Conservation (phyloP, 2,888 invertebrate genomes). For the Hydropsyche betteni region DNA sequence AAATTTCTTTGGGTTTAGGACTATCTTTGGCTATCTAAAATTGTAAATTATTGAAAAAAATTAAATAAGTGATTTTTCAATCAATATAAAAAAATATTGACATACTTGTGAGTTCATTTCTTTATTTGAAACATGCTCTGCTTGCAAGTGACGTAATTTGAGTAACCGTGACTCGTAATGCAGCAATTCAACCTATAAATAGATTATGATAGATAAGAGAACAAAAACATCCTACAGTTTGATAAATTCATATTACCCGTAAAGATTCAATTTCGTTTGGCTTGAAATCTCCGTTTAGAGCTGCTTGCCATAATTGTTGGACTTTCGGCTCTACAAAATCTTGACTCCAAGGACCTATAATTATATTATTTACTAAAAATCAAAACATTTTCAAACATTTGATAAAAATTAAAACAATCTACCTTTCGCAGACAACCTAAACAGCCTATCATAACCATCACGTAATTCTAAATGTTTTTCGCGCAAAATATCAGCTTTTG, state of each 20-base stretch:
- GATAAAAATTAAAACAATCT: constrained; percentile 27
- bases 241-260: constrained; percentile 64
- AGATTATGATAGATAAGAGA: constrained; percentile 1
- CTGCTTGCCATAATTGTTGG: constrained; percentile 86
- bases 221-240: constrained; percentile 11
- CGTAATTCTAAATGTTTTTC: constrained; percentile 79
- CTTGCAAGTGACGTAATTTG: constrained; percentile 84
- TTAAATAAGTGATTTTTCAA: no score
- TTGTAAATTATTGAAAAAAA: no score
- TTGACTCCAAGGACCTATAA: constrained; percentile 74
- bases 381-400: neutral
- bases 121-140: constrained; percentile 78
- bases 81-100: neutral
- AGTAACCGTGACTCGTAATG: constrained; percentile 88
- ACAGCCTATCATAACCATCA: constrained; percentile 80
- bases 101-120: constrained; percentile 57
- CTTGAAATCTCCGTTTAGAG: constrained; percentile 81
- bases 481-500: constrained; percentile 75
- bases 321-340: constrained; percentile 94
- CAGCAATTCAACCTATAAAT: constrained; percentile 76
- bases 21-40: no score
- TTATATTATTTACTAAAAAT: neutral
- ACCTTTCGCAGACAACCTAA: constrained; percentile 77
- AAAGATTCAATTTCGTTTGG: constrained; percentile 84
- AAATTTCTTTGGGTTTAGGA: constrained; percentile 71